A percentile compares a stretch with the other conserved stretches of the same genome.
Evolutionary conservation across 2,113 vertebrate genomes (phyloP).

Genomic region (Pheucticus melanocephalus): DNA sequence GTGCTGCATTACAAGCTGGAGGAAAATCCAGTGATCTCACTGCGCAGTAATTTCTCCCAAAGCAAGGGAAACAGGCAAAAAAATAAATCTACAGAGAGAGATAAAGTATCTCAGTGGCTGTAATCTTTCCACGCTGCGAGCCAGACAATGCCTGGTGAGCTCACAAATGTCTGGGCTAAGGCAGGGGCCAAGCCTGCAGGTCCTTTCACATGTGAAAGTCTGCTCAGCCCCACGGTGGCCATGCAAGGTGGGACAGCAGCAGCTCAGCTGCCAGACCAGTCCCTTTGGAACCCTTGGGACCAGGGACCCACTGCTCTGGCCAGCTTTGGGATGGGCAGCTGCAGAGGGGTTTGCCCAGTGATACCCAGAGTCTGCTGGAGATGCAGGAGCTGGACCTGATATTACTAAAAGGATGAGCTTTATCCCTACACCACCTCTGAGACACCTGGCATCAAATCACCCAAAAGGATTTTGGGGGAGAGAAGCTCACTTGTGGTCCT

Average conservation of each 20-base stretch:
- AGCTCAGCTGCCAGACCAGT: neutral
- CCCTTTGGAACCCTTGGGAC: neutral
- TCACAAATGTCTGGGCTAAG: conserved; percentile 47
- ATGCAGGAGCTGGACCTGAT: neutral
- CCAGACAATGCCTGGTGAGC: conserved; percentile 51
- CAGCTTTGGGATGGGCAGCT: neutral
- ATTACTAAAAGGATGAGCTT: neutral
- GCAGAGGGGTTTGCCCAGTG: neutral
- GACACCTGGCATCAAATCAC: neutral
- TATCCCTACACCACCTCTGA: neutral
- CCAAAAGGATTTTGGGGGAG: neutral
- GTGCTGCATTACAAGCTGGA: conserved; percentile 34
- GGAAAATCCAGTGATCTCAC: conserved; percentile 69
- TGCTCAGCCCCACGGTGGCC: accelerated
- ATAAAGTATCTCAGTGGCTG: conserved; percentile 57
- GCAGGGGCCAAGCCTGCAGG: neutral
- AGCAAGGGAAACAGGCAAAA: conserved; percentile 54
- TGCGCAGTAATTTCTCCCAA: conserved; percentile 63
- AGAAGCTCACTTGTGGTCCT: accelerated
- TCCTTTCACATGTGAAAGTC: neutral
- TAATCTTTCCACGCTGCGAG: conserved; percentile 52
- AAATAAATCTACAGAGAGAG: conserved; percentile 60
- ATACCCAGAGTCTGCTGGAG: neutral
- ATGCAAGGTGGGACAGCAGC: accelerated
- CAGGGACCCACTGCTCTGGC: neutral